Evolutionary conservation across 2,797 vertebrate species (phyloP).

Genomic region (Astyanax mexicanus): DNA sequence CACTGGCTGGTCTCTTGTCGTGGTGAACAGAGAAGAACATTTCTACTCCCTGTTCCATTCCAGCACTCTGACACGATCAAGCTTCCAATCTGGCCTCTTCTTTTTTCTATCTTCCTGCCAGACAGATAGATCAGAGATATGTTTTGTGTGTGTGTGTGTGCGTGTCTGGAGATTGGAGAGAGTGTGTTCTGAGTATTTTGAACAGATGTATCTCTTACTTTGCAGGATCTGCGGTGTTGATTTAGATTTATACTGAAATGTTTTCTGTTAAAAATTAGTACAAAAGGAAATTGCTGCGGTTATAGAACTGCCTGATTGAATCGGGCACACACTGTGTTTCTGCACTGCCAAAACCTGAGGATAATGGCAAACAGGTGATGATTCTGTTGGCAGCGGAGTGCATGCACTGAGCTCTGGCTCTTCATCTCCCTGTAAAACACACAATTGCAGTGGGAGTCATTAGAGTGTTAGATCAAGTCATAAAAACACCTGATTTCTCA

Average conservation of each 20-base stretch:
- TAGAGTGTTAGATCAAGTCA: constrained; percentile 1
- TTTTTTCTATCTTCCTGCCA: neutral
- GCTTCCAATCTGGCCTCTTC: neutral
- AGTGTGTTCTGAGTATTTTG: neutral
- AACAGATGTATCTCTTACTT: neutral
- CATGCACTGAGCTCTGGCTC: constrained; percentile 1
- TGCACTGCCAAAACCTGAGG: neutral
- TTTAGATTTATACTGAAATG: neutral
- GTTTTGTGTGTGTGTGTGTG: neutral
- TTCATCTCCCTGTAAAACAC: constrained; percentile 1
- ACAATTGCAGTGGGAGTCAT: constrained; percentile 2
- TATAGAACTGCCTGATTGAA: neutral
- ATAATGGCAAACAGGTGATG: constrained; percentile 23
- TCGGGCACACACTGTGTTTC: neutral
- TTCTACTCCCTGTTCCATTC: neutral
- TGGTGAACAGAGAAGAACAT: neutral
- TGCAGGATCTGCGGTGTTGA: neutral
- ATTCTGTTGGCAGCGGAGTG: constrained; percentile 9
- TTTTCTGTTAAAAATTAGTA: neutral
- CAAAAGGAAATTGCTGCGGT: neutral
- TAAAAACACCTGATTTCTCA: constrained; percentile 28
- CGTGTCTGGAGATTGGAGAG: neutral
- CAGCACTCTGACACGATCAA: neutral
- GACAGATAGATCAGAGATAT: neutral
- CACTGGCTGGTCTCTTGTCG: neutral